phyloP scores from a whole-genome alignment of 2,797 vertebrate genomes.

The Eurystomus glaucurus region DNA sequence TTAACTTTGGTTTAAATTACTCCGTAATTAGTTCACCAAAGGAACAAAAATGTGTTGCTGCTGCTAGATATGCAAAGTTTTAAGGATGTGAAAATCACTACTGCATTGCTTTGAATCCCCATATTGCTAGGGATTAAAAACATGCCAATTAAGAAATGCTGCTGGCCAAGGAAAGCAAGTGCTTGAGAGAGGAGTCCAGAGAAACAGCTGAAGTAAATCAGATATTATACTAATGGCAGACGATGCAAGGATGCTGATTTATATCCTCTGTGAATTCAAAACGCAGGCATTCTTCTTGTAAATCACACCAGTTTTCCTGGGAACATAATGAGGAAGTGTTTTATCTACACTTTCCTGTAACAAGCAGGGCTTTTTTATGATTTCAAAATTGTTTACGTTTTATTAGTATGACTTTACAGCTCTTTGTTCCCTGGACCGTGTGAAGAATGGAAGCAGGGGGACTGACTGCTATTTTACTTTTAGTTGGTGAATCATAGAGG shows the following conservation, averaged over 20 bases:
- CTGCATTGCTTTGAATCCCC: background rate
- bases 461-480: slow-evolving; percentile 54
- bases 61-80: background rate
- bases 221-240: slow-evolving; percentile 24
- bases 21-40: background rate
- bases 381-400: slow-evolving; percentile 41
- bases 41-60: background rate
- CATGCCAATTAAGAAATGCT: background rate
- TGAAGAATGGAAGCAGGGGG: slow-evolving; percentile 39
- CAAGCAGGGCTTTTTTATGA: background rate
- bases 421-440: slow-evolving; percentile 69
- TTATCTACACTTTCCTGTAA: slow-evolving; percentile 14
- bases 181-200: background rate
- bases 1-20: slow-evolving; percentile 24
- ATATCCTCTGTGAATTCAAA: slow-evolving; percentile 22
- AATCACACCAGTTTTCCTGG: slow-evolving; percentile 30
- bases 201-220: slow-evolving; percentile 52
- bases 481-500: slow-evolving; percentile 67
- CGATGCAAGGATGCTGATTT: slow-evolving; percentile 43
- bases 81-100: slow-evolving; percentile 22
- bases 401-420: slow-evolving; percentile 40
- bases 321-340: slow-evolving; percentile 10
- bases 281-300: slow-evolving; percentile 20
- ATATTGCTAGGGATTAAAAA: background rate
- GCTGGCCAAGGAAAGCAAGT: slow-evolving; percentile 9